phyloP scores from a whole-genome alignment of 2,888 invertebrate genomes.

The Alentia gelatinosa region DNA sequence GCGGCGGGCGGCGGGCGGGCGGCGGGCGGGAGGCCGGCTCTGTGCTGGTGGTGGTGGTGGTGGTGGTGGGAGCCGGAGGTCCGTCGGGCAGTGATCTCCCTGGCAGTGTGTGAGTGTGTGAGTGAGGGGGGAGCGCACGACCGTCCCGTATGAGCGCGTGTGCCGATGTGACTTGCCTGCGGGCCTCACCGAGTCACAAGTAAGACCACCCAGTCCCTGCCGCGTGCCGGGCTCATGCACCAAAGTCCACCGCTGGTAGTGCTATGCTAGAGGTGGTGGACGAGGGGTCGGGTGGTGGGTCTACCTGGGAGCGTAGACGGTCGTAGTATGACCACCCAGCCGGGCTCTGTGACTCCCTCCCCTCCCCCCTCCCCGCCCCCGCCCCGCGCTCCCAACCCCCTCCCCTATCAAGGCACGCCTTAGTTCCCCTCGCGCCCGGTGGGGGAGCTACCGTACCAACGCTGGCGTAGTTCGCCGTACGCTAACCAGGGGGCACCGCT shows the following conservation, averaged over 20 bases:
- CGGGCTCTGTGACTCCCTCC: too few relatives aligned
- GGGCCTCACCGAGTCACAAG: not conserved
- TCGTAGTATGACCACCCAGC: too few relatives aligned
- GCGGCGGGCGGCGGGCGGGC: not conserved
- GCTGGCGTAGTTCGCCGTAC: not conserved
- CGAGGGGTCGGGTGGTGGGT: not conserved
- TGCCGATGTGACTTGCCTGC: not conserved
- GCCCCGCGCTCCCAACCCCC: too few relatives aligned
- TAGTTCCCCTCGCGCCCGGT: not conserved
- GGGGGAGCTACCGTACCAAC: not conserved
- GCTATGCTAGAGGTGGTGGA: not conserved
- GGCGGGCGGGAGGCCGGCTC: not conserved
- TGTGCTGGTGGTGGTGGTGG: not conserved
- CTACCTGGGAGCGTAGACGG: not conserved
- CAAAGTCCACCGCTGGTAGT: not conserved
- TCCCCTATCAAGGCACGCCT: not conserved
- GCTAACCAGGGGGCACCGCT: not conserved
- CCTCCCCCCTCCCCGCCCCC: not conserved
- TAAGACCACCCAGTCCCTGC: not conserved
- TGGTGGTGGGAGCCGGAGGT: not conserved
- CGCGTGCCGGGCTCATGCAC: not conserved
- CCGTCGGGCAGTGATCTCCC: too few relatives aligned
- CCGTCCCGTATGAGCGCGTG: not conserved
- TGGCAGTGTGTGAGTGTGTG: not conserved
- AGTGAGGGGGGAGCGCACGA: not conserved